A percentile compares a stretch with the other conserved stretches of the same genome.
Evolutionary conservation across 92 coral and sea anemone species (phyloP).

Genomic region (Blastomussa wellsi): DNA sequence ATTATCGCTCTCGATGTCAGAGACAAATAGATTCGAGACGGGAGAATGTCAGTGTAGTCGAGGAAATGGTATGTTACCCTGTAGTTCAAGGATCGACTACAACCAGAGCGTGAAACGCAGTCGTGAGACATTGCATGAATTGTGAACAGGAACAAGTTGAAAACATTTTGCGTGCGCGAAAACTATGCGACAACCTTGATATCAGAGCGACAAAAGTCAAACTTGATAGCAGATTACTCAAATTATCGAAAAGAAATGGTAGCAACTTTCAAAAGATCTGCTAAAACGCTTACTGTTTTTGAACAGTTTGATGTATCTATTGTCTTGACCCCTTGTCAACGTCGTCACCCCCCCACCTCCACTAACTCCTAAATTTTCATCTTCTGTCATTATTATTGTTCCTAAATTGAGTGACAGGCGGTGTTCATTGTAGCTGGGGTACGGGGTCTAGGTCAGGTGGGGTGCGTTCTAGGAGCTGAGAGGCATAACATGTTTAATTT

Average conservation of each 20-base stretch:
- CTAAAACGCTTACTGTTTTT: background rate
- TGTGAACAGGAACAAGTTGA: background rate
- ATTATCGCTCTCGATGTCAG: background rate
- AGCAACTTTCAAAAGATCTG: background rate
- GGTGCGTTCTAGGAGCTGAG: no score
- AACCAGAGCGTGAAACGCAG: background rate
- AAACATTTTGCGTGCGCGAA: background rate
- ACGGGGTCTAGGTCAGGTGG: no score
- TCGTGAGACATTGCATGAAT: constrained; percentile 3
- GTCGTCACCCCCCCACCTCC: background rate
- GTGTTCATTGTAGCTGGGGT: no score
- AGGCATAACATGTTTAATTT: no score
- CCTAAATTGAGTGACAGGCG: no score
- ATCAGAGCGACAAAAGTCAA: background rate
- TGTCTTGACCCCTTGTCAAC: background rate
- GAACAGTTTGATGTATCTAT: background rate
- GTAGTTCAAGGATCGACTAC: background rate
- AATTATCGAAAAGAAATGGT: background rate
- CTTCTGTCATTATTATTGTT: no score
- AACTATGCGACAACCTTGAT: background rate
- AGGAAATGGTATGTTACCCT: constrained; percentile 1
- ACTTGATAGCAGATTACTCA: background rate
- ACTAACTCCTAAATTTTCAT: no score
- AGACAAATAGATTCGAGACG: background rate
- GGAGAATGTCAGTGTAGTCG: background rate